Evolutionary conservation across 2,113 vertebrate species (phyloP).

Genomic region (Oxyura jamaicensis): DNA sequence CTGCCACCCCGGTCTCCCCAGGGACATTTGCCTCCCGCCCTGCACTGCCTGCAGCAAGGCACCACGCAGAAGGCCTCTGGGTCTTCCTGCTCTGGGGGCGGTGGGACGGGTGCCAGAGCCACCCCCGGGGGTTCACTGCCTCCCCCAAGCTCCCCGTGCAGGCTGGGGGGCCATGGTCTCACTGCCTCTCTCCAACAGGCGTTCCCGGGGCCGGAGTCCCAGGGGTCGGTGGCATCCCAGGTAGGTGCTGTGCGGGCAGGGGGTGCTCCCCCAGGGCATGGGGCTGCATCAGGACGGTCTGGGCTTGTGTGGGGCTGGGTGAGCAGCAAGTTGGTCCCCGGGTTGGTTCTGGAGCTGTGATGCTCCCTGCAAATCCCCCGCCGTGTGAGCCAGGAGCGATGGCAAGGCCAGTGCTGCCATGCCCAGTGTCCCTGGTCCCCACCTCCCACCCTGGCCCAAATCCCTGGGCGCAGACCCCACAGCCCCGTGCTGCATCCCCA

Average conservation of each 20-base stretch:
- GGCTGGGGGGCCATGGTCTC: background rate
- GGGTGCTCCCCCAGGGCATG: background rate
- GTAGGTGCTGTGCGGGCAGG: background rate
- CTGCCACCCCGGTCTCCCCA: rapidly evolving
- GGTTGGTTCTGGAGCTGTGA: background rate
- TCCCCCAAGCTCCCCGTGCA: background rate
- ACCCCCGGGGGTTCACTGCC: background rate
- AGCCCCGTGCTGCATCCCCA: rapidly evolving
- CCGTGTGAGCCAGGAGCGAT: too few relatives aligned
- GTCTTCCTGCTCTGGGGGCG: background rate
- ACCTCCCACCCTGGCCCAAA: background rate
- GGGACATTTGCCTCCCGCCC: background rate
- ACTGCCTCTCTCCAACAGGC: conserved; percentile 24
- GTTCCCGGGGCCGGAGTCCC: conserved; percentile 28
- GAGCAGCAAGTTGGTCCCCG: rapidly evolving
- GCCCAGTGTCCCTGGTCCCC: background rate
- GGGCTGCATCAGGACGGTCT: background rate
- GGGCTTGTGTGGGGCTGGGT: rapidly evolving
- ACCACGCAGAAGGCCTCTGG: rapidly evolving
- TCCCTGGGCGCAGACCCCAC: background rate
- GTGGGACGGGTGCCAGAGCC: background rate
- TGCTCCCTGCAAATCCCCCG: background rate
- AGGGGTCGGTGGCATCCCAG: conserved; percentile 45
- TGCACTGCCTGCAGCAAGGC: background rate
- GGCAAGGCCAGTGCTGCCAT: background rate